phyloP scores from a whole-genome alignment of 2,113 vertebrate genomes.

The Anolis carolinensis region DNA sequence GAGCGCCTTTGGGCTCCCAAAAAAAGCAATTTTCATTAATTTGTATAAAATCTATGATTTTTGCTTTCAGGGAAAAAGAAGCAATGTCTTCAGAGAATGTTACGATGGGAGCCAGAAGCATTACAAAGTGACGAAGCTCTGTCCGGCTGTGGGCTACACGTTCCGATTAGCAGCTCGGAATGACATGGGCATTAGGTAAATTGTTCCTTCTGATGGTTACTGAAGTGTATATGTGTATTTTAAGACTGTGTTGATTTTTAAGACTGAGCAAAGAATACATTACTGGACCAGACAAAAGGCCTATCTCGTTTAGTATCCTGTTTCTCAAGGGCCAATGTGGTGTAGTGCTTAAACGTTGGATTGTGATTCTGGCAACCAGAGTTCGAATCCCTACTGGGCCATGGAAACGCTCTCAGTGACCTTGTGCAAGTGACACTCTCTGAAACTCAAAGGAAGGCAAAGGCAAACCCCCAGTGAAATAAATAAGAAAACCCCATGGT shows the following conservation, averaged over 20 bases:
- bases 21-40: neutral
- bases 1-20: neutral
- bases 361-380: too few relatives aligned
- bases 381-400: too few relatives aligned
- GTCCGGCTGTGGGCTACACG: slow-evolving; percentile 91
- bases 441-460: too few relatives aligned
- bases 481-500: too few relatives aligned
- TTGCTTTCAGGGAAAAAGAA: slow-evolving; percentile 90
- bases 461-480: too few relatives aligned
- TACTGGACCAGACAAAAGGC: neutral
- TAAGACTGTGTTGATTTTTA: too few relatives aligned
- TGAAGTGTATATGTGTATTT: too few relatives aligned
- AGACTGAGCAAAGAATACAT: neutral
- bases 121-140: slow-evolving; percentile 92
- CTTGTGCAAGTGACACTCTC: too few relatives aligned
- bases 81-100: slow-evolving; percentile 93
- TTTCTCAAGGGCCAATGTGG: too few relatives aligned
- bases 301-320: neutral
- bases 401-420: too few relatives aligned
- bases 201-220: fast-evolving
- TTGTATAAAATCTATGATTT: neutral
- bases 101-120: slow-evolving; percentile 95
- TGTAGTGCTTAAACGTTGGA: too few relatives aligned
- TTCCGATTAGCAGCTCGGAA: slow-evolving; percentile 95
- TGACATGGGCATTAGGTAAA: slow-evolving; percentile 92